Conservation (phyloP, 2,113 vertebrate species). For the Piprites chloris region DNA sequence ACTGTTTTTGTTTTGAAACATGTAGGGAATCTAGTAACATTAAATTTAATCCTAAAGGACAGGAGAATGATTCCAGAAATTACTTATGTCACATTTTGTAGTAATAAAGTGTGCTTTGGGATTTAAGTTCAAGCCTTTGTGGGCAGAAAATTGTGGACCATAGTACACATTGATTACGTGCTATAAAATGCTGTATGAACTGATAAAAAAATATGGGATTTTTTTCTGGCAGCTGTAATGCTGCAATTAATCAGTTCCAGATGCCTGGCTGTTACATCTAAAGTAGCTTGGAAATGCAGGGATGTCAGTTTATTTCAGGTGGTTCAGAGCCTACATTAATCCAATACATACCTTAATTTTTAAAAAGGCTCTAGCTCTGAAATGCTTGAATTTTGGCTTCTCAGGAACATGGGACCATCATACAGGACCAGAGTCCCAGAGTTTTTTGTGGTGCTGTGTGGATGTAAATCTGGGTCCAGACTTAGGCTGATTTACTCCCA, state of each 20-base stretch:
- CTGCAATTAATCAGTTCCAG: neutral
- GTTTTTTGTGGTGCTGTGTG: neutral
- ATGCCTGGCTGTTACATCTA: neutral
- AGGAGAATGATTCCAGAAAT: neutral
- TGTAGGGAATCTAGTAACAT: neutral
- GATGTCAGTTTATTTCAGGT: neutral
- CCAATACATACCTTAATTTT: neutral
- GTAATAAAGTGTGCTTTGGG: neutral
- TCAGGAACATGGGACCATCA: neutral
- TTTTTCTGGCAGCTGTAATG: neutral
- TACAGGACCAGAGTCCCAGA: neutral
- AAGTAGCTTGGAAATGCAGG: neutral
- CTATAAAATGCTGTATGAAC: neutral
- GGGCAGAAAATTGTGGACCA: neutral
- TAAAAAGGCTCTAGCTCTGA: neutral
- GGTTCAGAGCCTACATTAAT: neutral
- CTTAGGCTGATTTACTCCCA: neutral
- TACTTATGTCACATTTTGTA: neutral
- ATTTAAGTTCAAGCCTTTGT: neutral
- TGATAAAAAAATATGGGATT: neutral
- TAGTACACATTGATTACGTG: neutral
- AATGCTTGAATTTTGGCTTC: neutral
- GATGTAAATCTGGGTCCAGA: neutral
- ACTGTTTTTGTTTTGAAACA: neutral
- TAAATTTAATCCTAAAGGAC: neutral